Conservation (phyloP, 2,113 vertebrate genomes). For the Zosterops lateralis region DNA sequence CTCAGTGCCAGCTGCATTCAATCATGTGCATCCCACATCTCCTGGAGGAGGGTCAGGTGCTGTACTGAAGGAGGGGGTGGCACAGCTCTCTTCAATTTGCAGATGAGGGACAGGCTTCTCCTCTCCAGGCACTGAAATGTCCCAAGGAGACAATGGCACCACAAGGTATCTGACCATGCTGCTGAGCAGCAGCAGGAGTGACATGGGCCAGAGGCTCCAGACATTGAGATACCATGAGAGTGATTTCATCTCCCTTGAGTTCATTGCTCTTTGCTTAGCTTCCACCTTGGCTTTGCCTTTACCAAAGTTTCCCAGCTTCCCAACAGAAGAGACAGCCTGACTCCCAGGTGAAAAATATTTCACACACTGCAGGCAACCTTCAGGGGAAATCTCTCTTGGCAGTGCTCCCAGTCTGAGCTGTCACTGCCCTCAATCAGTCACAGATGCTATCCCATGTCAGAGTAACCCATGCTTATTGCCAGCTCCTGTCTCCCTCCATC, state of each 20-base stretch:
- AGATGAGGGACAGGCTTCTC: not conserved
- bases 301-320: not conserved
- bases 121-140: not conserved
- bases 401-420: not conserved
- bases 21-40: rapidly evolving
- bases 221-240: not conserved
- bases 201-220: not conserved
- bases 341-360: not conserved
- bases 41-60: not conserved
- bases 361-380: not conserved
- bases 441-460: not conserved
- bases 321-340: not conserved
- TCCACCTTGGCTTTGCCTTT: not conserved
- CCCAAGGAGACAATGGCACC: not conserved
- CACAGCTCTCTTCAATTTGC: not conserved
- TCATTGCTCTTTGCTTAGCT: not conserved
- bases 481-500: not conserved
- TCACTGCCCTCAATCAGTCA: not conserved
- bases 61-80: not conserved
- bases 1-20: not conserved
- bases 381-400: not conserved
- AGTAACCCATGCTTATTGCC: not conserved
- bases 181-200: not conserved
- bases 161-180: not conserved
- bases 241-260: not conserved